Base-by-base conservation (phyloP, 2,797 vertebrate species). In the Gymnoscopelus microlampas region DNA sequence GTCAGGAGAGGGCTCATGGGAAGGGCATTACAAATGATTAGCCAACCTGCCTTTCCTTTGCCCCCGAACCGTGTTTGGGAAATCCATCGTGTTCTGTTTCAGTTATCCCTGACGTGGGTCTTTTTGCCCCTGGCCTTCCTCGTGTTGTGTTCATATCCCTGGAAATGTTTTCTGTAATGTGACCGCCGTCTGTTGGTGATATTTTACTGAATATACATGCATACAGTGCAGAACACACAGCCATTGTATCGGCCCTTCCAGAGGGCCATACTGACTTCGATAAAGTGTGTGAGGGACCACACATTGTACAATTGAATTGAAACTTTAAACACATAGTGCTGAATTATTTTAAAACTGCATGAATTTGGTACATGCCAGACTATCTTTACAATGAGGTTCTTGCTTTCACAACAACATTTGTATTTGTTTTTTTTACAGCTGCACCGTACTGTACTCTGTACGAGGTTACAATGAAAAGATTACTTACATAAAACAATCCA, bases 31-130 rank as follows among this genome's bases (percentile, higher is more conserved):
- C 50, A 51, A 53, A 76, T 75, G 59, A 68, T 84, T 82, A 68
- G 71, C 81, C 59, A 60, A 61, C 80, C 63, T 64, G 69, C 6
- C 69, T 55, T 66, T 82, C 64, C 61, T 68, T 54, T 62, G 53
- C 60, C 66, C 56, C 49, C 29, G 10, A 49, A 48, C 14, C 9
- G 61, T 57, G 19, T n/a, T 59, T 53, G 56, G 58, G 73, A 73
- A 79, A 82, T 72, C 71, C 63, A 68, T 78, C 5, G 14, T 44
- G 53, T 68, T 80, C 73, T 62, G 70, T 78, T 83, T 88, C 68
- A 53, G 61, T 88, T 88, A 86, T 85, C 79, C 75, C 81, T 81
- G 82, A 88, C 78, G 60, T 59, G 48, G 80, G 9, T 44, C 69
- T 82, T 81, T 85, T 77, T 78, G 70, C 82, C 9, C 0, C 70